Evolutionary conservation across 2,888 invertebrate species (phyloP), one percentile per base, ranked within the genome.

Genomic region (Amiota communis): DNA sequence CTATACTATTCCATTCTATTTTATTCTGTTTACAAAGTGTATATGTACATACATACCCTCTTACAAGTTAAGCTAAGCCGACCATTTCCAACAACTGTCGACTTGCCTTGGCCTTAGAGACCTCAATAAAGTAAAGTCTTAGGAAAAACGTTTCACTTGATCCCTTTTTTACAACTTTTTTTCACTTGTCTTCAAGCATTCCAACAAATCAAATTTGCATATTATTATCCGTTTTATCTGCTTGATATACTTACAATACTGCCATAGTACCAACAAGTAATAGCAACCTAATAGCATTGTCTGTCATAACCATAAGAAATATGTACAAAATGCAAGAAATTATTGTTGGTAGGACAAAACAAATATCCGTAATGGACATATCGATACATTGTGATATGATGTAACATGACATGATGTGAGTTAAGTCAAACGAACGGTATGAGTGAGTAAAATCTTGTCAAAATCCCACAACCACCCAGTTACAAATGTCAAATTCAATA

Each of bases 131-230:
- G 69, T 71, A 73, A 76, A 75, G 74, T 72, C 78, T 48, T 15
- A 59, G 6, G 17, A 59, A 59, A 36, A 59, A 20, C 59, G 76
- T 73, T 67, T 63, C 53, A 59, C 20, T 51, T 57, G 3, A 56
- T 59, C 9, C 51, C 10, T 36, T 70, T 70, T 71, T 61, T 59
- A 48, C 56, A 23, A 46, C 13, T 63, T 49, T 23, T 53, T 46
- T 48, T 56, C 36, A 83, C 82, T 83, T 85, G 76, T 79, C 56
- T 57, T 57, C 15, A 63, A 74, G 74, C 71, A 15, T 64, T 59
- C 79, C 81, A 85, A 83, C 87, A 87, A 87, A 88, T 87, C 88
- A 87, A 88, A 87, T 87, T 87, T 87, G 87, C 87, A 87, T 87
- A 81, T 83, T 86, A 88, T 87, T 87, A 87, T 80, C 82, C 78